These are phyloP conservation scores for Sarcophaga bullata DNA, from an alignment of 1,140 invertebrate species.

Conservation along the genomic window DNA sequence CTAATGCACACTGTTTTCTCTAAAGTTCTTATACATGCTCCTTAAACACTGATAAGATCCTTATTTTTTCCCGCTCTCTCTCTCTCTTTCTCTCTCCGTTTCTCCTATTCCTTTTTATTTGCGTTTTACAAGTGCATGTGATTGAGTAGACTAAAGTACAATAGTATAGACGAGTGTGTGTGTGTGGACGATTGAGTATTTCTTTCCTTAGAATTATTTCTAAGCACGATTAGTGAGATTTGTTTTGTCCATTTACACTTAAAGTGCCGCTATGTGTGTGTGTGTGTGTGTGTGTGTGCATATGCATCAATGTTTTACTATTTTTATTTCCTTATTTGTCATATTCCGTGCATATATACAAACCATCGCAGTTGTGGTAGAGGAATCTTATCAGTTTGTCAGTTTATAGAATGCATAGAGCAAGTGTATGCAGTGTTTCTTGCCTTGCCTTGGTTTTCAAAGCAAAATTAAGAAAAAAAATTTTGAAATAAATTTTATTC, in stretches of 20 bases:
- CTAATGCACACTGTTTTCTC: conserved; percentile 8
- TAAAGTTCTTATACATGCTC: conserved; percentile 14
- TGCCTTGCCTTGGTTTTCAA: no score
- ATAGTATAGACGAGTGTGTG: not conserved
- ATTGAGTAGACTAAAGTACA: no score
- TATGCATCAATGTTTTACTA: not conserved
- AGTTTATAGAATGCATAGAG: not conserved
- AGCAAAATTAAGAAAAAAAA: no score
- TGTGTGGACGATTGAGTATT: not conserved
- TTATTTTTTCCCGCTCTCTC: not conserved
- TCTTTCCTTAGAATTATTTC: not conserved
- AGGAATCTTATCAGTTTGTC: not conserved
- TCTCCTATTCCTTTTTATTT: no score
- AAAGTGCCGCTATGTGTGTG: not conserved
- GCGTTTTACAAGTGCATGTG: no score
- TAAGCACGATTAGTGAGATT: not conserved
- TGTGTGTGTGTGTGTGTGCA: not conserved
- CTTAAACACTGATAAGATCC: conserved; percentile 2
- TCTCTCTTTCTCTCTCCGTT: not conserved
- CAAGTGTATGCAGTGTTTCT: no score
- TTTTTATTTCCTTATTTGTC: not conserved
- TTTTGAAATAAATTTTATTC: not conserved
- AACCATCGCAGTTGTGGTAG: not conserved
- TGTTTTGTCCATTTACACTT: conserved; percentile 13
- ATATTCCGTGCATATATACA: not conserved